These are phyloP conservation scores for Trichonephila clavata DNA, from an alignment of 1,140 invertebrate species.

Conservation along the genomic window DNA sequence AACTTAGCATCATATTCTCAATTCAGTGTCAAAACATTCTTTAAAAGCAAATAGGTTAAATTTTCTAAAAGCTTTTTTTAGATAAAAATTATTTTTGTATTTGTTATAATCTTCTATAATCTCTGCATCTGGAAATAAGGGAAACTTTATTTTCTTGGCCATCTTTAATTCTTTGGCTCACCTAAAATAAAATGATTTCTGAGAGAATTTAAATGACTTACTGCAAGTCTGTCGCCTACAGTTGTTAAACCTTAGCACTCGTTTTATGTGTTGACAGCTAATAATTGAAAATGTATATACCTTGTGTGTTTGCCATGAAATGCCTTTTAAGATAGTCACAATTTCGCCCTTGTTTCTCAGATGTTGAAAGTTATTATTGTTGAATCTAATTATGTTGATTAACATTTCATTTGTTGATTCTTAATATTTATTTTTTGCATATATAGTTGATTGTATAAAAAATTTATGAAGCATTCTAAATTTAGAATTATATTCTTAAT, in stretches of 20 bases:
- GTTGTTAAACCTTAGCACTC: slow-evolving; percentile 42
- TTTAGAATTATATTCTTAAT: slow-evolving; percentile 44
- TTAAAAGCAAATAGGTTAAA: too few relatives aligned
- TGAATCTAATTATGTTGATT: slow-evolving; percentile 24
- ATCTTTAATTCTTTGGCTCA: not conserved
- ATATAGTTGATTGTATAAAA: slow-evolving; percentile 35
- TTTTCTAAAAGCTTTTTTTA: too few relatives aligned
- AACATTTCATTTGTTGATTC: slow-evolving; percentile 20
- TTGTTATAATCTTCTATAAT: too few relatives aligned
- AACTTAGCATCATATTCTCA: too few relatives aligned
- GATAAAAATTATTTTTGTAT: too few relatives aligned
- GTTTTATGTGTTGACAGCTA: slow-evolving; percentile 43
- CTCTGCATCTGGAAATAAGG: too few relatives aligned
- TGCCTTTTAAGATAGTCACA: slow-evolving; percentile 15
- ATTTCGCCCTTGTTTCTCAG: slow-evolving; percentile 3
- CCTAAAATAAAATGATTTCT: not conserved
- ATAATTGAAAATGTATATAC: slow-evolving; percentile 6
- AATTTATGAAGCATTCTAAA: slow-evolving; percentile 25
- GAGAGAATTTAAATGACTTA: not conserved
- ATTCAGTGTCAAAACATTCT: too few relatives aligned
- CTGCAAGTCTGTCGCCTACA: not conserved
- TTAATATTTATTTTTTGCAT: slow-evolving; percentile 21
- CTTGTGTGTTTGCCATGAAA: not conserved
- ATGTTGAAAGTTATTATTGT: slow-evolving; percentile 39
- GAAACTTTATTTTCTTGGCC: not conserved